A percentile compares a stretch with the other conserved stretches of the same genome.
These are phyloP conservation scores for Sitophilus oryzae DNA, from an alignment of 1,140 invertebrate genomes.

Conservation along the genomic window DNA sequence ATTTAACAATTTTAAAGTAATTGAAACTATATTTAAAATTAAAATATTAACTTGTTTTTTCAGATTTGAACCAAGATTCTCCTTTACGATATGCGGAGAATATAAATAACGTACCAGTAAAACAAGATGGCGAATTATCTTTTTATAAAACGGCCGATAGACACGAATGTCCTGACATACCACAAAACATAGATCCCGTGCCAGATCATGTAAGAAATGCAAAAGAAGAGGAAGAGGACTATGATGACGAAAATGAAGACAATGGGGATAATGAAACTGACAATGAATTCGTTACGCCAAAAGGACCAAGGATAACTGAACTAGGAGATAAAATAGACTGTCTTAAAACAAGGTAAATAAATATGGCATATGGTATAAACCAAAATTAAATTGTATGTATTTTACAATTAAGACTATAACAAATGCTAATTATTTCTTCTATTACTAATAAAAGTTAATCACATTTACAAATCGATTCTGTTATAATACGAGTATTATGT, in stretches of 20 bases:
- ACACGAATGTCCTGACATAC: conserved; percentile 49
- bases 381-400: too few species aligned
- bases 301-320: conserved; percentile 42
- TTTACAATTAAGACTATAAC: too few species aligned
- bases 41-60: too few species aligned
- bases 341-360: conserved; percentile 53
- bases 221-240: conserved; percentile 33
- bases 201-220: conserved; percentile 49
- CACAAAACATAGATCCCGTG: conserved; percentile 47
- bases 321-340: conserved; percentile 70
- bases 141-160: conserved; percentile 52
- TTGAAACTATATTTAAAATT: too few species aligned
- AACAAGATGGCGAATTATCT: conserved; percentile 50
- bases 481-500: too few species aligned
- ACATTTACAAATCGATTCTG: too few species aligned
- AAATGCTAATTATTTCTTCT: too few species aligned
- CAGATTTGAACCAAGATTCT: conserved; percentile 47
- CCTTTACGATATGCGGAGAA: conserved; percentile 55
- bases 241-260: conserved; percentile 28
- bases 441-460: too few species aligned
- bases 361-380: too few species aligned
- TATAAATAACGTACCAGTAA: conserved; percentile 50
- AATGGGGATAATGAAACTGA: conserved; percentile 26
- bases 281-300: conserved; percentile 24
- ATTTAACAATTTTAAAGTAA: too few species aligned